Evolutionary conservation across 2,797 vertebrate genomes (phyloP).

Genomic region (Leptatherina wallacei): DNA sequence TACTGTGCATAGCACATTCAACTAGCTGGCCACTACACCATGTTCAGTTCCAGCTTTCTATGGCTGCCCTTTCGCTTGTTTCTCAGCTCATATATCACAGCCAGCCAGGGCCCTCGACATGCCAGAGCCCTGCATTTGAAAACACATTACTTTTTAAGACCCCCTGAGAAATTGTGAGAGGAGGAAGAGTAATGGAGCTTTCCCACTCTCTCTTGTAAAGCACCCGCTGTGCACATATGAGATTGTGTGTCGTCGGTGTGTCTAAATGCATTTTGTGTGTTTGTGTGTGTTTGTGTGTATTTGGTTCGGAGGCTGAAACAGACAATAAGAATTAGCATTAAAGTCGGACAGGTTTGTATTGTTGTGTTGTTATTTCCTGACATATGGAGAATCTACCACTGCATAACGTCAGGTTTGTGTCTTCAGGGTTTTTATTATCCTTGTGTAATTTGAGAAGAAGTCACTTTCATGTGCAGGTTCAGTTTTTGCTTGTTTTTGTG

Average conservation of each 20-base stretch:
- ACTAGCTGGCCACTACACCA: not conserved
- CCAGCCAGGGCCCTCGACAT: conserved; percentile 53
- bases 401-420: not conserved
- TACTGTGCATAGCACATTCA: conserved; percentile 15
- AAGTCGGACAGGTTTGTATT: conserved; percentile 23
- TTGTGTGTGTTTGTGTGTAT: conserved; percentile 29
- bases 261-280: conserved; percentile 23
- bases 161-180: conserved; percentile 73
- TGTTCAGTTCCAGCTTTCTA: conserved; percentile 17
- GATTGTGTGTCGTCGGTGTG: conserved; percentile 50
- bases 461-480: not conserved
- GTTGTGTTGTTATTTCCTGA: conserved; percentile 1
- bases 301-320: conserved; percentile 28
- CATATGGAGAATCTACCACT: not conserved
- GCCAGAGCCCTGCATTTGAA: conserved; percentile 74
- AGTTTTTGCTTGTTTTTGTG: not conserved
- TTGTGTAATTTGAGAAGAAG: not conserved
- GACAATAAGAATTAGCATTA: conserved; percentile 29
- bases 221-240: conserved; percentile 63
- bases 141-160: conserved; percentile 80
- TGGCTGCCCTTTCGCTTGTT: conserved; percentile 57
- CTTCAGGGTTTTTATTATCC: not conserved
- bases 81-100: conserved; percentile 67
- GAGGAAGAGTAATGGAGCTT: conserved; percentile 74
- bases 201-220: conserved; percentile 66